phyloP scores from a whole-genome alignment of 2,888 invertebrate species.

The Euclidia mi region DNA sequence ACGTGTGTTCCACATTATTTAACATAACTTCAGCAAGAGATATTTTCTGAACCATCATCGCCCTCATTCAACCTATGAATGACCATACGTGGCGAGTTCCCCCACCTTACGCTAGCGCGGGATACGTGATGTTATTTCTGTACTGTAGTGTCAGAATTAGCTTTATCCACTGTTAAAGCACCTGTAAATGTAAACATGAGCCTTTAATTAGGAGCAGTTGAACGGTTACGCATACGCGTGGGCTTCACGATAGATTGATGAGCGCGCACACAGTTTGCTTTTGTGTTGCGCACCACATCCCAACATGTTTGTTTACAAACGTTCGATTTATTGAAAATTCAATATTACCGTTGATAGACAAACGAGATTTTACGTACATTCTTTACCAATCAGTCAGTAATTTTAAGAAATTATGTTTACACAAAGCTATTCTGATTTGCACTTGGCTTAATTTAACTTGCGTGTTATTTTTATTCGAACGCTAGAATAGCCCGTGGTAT shows the following conservation, averaged over 20 bases:
- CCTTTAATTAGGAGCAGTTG: slow-evolving; percentile 81
- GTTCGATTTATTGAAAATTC: slow-evolving; percentile 84
- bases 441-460: slow-evolving; percentile 51
- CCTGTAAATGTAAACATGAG: slow-evolving; percentile 79
- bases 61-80: no score
- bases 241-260: slow-evolving; percentile 78
- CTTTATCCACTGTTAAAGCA: slow-evolving; percentile 77
- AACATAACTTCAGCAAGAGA: no score
- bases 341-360: slow-evolving; percentile 78
- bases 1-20: no score
- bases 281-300: slow-evolving; percentile 51
- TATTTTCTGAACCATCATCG: no score
- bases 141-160: slow-evolving; percentile 78
- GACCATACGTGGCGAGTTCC: slow-evolving; percentile 65
- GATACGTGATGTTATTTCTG: slow-evolving; percentile 81
- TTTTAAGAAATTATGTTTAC: slow-evolving; percentile 41
- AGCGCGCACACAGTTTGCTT: slow-evolving; percentile 61
- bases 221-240: slow-evolving; percentile 79
- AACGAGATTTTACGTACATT: slow-evolving; percentile 68
- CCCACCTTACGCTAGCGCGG: slow-evolving; percentile 59
- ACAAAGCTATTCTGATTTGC: slow-evolving; percentile 52
- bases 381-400: slow-evolving; percentile 59
- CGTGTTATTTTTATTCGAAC: slow-evolving; percentile 47
- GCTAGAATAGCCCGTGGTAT: slow-evolving; percentile 33
- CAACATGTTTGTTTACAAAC: slow-evolving; percentile 80